Conservation (phyloP, 2,797 vertebrate species). For the Anguilla megastoma region DNA sequence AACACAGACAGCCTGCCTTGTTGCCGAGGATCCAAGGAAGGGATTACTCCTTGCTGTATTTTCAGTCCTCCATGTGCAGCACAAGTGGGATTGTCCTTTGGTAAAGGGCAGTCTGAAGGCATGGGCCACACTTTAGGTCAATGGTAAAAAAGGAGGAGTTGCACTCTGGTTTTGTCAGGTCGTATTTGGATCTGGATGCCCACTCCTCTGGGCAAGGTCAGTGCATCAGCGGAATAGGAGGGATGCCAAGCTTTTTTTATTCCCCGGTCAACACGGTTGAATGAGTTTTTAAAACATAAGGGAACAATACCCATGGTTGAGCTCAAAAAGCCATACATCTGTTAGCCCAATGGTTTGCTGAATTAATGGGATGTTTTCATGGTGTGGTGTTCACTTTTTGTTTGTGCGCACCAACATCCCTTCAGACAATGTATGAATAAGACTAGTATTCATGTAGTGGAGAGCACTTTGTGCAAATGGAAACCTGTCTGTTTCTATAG, state of each 20-base stretch:
- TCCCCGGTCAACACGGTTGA: slow-evolving; percentile 32
- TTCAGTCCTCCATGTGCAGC: background rate
- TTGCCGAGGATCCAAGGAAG: background rate
- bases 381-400: background rate
- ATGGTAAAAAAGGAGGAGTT: slow-evolving; percentile 32
- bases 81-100: background rate
- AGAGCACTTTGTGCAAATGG: background rate
- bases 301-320: background rate
- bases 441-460: background rate
- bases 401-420: background rate
- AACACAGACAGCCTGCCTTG: background rate
- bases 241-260: slow-evolving; percentile 18
- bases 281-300: slow-evolving; percentile 29
- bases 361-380: background rate
- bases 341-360: background rate
- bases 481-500: background rate
- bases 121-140: background rate
- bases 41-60: background rate
- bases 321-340: background rate
- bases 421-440: background rate
- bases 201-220: slow-evolving; percentile 46
- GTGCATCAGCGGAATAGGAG: slow-evolving; percentile 36
- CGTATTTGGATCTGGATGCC: slow-evolving; percentile 23
- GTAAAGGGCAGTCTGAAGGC: background rate
- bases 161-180: slow-evolving; percentile 36